Evolutionary conservation across 2,797 vertebrate species (phyloP).

Genomic region (Crocodylus rhombifer): DNA sequence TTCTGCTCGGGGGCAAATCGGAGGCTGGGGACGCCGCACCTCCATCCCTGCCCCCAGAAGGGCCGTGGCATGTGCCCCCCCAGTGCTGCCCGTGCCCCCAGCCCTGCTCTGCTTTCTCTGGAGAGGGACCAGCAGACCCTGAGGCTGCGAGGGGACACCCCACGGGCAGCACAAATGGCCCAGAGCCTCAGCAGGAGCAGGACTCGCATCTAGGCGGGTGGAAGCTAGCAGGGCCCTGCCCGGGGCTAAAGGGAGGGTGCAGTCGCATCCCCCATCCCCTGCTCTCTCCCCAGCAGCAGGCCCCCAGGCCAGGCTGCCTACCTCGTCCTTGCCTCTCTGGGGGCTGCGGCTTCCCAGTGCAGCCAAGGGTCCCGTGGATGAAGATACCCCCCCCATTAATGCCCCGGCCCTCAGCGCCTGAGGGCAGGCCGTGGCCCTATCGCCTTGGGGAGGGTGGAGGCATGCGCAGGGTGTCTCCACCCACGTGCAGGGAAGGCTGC

Average conservation of each 20-base stretch:
- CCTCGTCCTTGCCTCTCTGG: neutral
- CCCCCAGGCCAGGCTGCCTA: neutral
- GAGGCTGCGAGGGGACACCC: neutral
- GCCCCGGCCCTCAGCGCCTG: too few species aligned
- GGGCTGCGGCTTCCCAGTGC: too few species aligned
- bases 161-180: too few species aligned
- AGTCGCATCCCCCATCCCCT: neutral
- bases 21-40: neutral
- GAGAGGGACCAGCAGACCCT: neutral
- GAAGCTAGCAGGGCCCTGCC: neutral
- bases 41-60: neutral
- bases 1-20: neutral
- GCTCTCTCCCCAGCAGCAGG: neutral
- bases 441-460: neutral
- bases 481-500: rapidly evolving
- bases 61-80: too few species aligned
- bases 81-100: neutral
- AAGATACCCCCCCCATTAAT: too few species aligned
- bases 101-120: neutral
- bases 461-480: rapidly evolving
- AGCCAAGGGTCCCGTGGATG: too few species aligned
- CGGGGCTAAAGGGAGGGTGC: neutral
- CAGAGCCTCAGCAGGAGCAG: too few species aligned
- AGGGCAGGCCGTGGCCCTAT: neutral
- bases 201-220: too few species aligned